Conservation (phyloP, 2,888 invertebrate species). For the Euzetes globulus region DNA sequence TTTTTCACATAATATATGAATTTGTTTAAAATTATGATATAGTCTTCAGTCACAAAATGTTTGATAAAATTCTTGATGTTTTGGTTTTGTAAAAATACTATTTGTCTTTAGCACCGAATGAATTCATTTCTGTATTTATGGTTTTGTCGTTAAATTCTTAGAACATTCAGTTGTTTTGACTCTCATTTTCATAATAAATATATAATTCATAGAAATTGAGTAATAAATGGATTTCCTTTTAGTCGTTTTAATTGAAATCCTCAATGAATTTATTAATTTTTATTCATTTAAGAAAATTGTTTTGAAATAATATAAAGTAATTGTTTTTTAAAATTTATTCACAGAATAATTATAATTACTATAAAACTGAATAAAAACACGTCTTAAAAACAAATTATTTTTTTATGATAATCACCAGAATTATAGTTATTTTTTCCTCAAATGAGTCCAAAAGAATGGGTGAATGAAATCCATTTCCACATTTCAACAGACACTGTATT, state of each 20-base stretch:
- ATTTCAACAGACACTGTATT: background rate
- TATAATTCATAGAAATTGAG: background rate
- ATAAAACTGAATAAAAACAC: background rate
- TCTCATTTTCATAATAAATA: background rate
- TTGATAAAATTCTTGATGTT: background rate
- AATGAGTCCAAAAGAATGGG: no score
- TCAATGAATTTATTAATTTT: background rate
- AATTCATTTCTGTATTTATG: background rate
- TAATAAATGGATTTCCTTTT: background rate
- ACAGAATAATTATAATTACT: background rate
- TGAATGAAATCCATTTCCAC: no score
- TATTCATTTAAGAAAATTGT: background rate
- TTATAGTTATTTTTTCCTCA: no score
- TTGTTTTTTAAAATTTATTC: background rate
- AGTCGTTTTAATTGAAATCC: background rate
- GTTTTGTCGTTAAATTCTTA: no score
- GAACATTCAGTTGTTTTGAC: background rate
- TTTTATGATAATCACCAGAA: background rate
- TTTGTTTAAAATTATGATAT: background rate
- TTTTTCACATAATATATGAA: background rate
- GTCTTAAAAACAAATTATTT: background rate
- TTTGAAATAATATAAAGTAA: background rate
- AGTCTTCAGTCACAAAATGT: background rate
- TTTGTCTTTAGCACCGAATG: background rate
- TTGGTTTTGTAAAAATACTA: background rate